Percentiles rank a stretch among this genome's conserved stretches.
These are phyloP conservation scores for Brachionus rubens DNA, from an alignment of 1,140 invertebrate genomes.

Conservation along the genomic window DNA sequence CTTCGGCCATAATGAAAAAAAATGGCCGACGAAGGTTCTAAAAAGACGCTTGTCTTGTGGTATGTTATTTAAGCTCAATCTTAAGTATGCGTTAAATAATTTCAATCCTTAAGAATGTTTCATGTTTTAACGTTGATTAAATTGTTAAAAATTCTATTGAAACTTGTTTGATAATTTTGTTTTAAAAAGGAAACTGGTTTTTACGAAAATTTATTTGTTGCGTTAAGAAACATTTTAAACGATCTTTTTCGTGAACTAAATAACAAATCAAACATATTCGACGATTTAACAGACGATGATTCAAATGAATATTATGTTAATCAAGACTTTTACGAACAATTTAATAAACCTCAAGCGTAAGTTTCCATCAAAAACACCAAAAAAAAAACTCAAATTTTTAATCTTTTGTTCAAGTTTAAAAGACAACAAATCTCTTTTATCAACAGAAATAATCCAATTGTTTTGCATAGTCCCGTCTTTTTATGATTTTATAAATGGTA, in stretches of 20 bases:
- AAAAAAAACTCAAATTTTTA: not conserved
- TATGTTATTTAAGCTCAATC: too few relatives aligned
- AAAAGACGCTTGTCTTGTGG: too few relatives aligned
- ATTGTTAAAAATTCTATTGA: not conserved
- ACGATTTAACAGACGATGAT: conserved; percentile 22
- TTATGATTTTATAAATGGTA: conserved; percentile 4
- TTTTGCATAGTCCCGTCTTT: conserved; percentile 37
- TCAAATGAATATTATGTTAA: not conserved
- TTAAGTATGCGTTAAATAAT: too few relatives aligned
- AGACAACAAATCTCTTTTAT: conserved; percentile 35
- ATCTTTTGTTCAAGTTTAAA: not conserved
- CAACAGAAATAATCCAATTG: conserved; percentile 24
- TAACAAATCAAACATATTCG: not conserved
- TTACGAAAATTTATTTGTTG: conserved; percentile 10
- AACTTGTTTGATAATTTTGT: not conserved
- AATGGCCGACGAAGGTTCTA: too few relatives aligned
- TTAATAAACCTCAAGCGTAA: conserved; percentile 14
- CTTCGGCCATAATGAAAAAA: too few relatives aligned
- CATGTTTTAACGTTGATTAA: not conserved
- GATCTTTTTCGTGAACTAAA: not conserved
- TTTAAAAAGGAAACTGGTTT: conserved; percentile 18
- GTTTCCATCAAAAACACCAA: not conserved
- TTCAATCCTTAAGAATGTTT: not conserved
- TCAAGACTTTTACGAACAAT: not conserved
- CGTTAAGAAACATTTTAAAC: conserved; percentile 6